Evolutionary conservation across 2,888 invertebrate genomes (phyloP), one percentile per base, ranked within the genome.

Genomic region (Tipula lateralis): DNA sequence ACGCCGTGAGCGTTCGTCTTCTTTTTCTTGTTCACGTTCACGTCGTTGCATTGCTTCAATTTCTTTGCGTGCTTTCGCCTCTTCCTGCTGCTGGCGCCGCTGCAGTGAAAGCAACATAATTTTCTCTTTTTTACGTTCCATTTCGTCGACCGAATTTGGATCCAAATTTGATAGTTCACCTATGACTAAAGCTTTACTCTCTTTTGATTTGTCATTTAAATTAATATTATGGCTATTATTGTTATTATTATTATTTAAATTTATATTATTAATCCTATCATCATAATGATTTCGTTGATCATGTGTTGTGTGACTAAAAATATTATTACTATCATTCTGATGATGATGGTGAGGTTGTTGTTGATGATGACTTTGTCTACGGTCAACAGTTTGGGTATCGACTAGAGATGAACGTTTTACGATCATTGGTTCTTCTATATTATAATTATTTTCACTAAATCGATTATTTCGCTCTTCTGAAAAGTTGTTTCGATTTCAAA

Each of bases 91-190:
- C 89, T 97, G 97, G 87, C 96, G 94, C 88, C 99, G 92, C 90
- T 97, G 97, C 87, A 97, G 91, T 12, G 98, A 97, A 88, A 96
- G 91, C 89, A 97, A 91, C 93, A 98, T 95, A 86, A 99, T 96
- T 87, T 94, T 94, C 89, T 98, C 97, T 89, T 97, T 98, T 89
- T 96, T 97, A 86, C 94, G 94, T 90, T 97, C 96, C 95, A 97
- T 96, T 91, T 97, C 97, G 87, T 97, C 96, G 85, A 96, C 93
- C 6, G 94, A 93, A 88, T 94, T 94, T 82, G 94, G 94, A 91
- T 95, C 94, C 66, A 93, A 91, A 89, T 93, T 93, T 84, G 91
- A 90, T 83, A 93, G 89, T 87, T 94, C 94, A 86, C 94, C 95
- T 87, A 95, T 94, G 85, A 95, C 92, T 86, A 94, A 90, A 85